A percentile compares a stretch with the other conserved stretches of the same genome.
These are phyloP conservation scores for Psococerastis gibbosa DNA, from an alignment of 2,888 invertebrate genomes.

Conservation along the genomic window DNA sequence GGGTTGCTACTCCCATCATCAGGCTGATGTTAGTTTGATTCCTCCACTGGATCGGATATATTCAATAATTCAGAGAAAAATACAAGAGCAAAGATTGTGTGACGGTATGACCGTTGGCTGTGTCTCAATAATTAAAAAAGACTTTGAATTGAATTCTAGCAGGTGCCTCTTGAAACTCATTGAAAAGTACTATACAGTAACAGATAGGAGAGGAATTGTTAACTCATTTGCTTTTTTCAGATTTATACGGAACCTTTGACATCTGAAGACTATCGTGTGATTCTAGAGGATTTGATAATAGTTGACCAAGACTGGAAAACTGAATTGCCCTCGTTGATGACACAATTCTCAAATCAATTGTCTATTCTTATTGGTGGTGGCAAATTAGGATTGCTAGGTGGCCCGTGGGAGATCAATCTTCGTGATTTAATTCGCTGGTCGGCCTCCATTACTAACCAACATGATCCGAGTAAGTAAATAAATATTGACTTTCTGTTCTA, in stretches of 20 bases:
- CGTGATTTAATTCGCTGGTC: constrained; percentile 91
- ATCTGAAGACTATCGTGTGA: constrained; percentile 31
- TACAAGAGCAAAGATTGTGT: no score
- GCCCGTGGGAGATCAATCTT: constrained; percentile 95
- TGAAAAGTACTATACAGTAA: no score
- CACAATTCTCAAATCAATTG: not conserved
- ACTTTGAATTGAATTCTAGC: no score
- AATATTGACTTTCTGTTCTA: no score
- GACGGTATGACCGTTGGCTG: no score
- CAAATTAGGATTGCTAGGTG: constrained; percentile 35
- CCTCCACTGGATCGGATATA: no score
- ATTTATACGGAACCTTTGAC: constrained; percentile 39
- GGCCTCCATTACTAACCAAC: constrained; percentile 38
- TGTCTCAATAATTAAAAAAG: no score
- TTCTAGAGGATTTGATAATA: not conserved
- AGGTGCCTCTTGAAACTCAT: no score
- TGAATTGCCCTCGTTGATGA: not conserved
- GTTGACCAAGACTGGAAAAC: not conserved
- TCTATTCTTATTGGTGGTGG: constrained; percentile 30
- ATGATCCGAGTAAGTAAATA: constrained; percentile 9
- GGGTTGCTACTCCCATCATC: no score
- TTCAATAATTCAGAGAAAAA: no score
- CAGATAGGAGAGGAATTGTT: no score
- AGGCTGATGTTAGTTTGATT: no score
- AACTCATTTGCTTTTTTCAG: constrained; percentile 23